phyloP scores from a whole-genome alignment of 92 coral and sea anemone species.

The Pocillopora meandrina region DNA sequence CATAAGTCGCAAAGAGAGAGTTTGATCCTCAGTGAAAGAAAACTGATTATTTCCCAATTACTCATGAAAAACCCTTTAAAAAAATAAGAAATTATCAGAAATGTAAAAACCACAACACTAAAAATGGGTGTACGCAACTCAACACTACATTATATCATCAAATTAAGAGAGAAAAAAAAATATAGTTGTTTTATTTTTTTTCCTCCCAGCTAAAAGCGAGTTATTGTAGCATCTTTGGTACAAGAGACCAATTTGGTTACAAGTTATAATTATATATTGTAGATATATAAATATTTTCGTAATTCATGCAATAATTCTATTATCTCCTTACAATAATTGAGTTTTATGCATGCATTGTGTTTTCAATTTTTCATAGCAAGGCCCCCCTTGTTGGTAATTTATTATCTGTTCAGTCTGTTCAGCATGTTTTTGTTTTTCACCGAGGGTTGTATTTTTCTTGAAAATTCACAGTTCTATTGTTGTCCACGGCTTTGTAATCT shows the following conservation, averaged over 20 bases:
- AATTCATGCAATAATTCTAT: constrained; percentile 1
- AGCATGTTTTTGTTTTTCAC: background rate
- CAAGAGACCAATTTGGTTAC: background rate
- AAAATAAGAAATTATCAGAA: background rate
- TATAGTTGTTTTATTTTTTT: background rate
- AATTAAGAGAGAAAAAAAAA: background rate
- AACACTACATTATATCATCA: no score
- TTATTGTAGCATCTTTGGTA: background rate
- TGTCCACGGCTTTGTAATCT: background rate
- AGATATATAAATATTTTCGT: background rate
- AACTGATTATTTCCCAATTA: background rate
- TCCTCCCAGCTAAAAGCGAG: background rate
- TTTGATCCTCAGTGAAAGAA: background rate
- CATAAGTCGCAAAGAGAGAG: no score
- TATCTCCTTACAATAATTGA: constrained; percentile 17
- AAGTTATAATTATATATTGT: no score
- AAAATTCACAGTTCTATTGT: background rate
- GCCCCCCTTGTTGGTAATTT: background rate
- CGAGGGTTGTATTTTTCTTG: background rate
- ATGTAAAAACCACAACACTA: background rate
- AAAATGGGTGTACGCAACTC: background rate
- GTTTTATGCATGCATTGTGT: constrained; percentile 3
- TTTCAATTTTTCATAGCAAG: background rate
- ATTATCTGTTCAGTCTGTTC: background rate
- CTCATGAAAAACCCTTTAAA: background rate